phyloP scores from a whole-genome alignment of 2,888 invertebrate species.

The Lycaena phlaeas region DNA sequence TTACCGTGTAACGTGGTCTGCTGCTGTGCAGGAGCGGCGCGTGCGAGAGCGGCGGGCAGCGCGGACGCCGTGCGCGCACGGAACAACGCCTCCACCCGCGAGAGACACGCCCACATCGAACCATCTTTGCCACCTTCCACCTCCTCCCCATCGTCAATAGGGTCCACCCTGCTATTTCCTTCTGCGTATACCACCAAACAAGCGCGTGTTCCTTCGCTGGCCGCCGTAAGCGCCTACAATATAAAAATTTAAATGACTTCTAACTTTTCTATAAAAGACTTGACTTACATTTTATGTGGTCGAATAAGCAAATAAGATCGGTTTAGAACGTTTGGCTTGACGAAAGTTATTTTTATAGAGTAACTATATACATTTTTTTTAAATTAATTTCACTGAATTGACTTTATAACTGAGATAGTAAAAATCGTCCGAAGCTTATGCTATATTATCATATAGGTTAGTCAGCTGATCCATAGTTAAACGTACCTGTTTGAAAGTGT shows the following conservation, averaged over 20 bases:
- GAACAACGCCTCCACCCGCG: constrained; percentile 38
- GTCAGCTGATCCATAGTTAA: too few relatives aligned
- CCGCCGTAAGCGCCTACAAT: constrained; percentile 33
- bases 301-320: too few relatives aligned
- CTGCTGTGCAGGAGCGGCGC: constrained; percentile 15
- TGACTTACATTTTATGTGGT: too few relatives aligned
- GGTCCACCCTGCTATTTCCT: constrained; percentile 22
- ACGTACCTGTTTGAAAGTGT: constrained; percentile 15
- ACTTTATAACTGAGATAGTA: too few relatives aligned
- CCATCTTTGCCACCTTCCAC: constrained; percentile 32
- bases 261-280: too few relatives aligned
- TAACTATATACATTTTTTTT: too few relatives aligned
- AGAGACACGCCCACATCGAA: constrained; percentile 23
- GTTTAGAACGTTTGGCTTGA: too few relatives aligned
- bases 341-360: too few relatives aligned
- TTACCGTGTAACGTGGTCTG: constrained; percentile 22
- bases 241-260: background rate
- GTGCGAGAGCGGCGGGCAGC: constrained; percentile 29
- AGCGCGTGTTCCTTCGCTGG: constrained; percentile 35
- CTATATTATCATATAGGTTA: too few relatives aligned
- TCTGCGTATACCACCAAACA: background rate
- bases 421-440: too few relatives aligned
- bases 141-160: constrained; percentile 22
- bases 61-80: constrained; percentile 30
- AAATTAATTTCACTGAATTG: too few relatives aligned